Evolutionary conservation across 2,113 vertebrate species (phyloP).

Genomic region (Capricornis sumatraensis): DNA sequence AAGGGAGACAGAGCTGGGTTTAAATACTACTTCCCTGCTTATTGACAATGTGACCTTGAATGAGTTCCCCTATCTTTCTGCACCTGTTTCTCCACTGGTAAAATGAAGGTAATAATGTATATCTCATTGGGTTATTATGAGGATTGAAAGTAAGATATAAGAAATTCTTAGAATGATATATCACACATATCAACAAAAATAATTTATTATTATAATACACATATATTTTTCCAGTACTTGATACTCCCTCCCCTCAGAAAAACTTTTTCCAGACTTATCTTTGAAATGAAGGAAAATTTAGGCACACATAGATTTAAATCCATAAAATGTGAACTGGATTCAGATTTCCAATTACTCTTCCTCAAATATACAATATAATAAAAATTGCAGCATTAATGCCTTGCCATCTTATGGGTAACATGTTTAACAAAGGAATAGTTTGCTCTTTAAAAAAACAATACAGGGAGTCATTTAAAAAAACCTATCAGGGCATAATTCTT

Average conservation of each 20-base stretch:
- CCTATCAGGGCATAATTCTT: neutral
- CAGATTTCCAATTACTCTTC: neutral
- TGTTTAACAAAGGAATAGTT: neutral
- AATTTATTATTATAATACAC: neutral
- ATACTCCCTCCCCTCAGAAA: neutral
- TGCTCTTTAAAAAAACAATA: neutral
- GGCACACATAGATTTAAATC: neutral
- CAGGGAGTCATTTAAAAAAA: constrained; percentile 32
- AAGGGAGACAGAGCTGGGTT: neutral
- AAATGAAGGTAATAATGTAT: neutral
- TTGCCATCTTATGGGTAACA: neutral
- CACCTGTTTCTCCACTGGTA: neutral
- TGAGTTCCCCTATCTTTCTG: neutral
- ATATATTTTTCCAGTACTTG: neutral
- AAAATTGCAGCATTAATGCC: neutral
- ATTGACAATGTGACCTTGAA: neutral
- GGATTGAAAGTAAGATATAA: neutral
- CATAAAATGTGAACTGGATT: neutral
- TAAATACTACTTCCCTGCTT: neutral
- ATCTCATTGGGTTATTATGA: neutral
- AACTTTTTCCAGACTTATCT: neutral
- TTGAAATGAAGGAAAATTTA: neutral
- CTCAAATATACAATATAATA: neutral
- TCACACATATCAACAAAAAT: neutral
- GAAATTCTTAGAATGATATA: neutral